Evolutionary conservation across 2,888 invertebrate species (phyloP).

Genomic region (Drosophila pseudotalamancana): DNA sequence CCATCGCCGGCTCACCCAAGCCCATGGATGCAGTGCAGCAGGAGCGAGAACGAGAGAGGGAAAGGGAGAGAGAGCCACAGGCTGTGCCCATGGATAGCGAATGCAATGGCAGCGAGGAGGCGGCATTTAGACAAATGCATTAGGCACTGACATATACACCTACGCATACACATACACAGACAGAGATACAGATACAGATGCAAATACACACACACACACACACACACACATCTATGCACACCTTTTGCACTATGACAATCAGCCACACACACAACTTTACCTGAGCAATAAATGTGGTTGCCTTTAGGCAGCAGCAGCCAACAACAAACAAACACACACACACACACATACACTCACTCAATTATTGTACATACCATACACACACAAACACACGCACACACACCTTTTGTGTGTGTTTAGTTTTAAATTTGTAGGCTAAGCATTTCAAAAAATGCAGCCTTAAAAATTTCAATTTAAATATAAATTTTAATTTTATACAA

Average conservation of each 20-base stretch:
- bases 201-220: constrained; percentile 1
- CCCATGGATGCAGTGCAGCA: constrained; percentile 61
- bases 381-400: constrained; percentile 19
- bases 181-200: too few species aligned
- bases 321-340: constrained; percentile 13
- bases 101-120: constrained; percentile 39
- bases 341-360: constrained; percentile 14
- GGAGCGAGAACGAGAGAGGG: constrained; percentile 29
- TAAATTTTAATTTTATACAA: constrained; percentile 25
- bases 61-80: constrained; percentile 9
- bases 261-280: constrained; percentile 40
- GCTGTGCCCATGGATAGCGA: constrained; percentile 56
- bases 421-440: too few species aligned
- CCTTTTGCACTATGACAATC: constrained; percentile 20
- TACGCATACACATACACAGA: constrained; percentile 10
- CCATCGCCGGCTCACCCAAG: constrained; percentile 40
- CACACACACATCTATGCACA: constrained; percentile 15
- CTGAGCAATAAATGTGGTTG: constrained; percentile 53
- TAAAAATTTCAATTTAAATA: constrained; percentile 16
- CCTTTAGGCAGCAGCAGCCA: constrained; percentile 58
- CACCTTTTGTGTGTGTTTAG: constrained; percentile 17
- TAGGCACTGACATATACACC: constrained; percentile 40
- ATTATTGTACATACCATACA: constrained; percentile 17
- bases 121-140: constrained; percentile 65
- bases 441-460: constrained; percentile 23